Percentiles rank a stretch among this genome's conserved stretches.
Evolutionary conservation across 2,797 vertebrate species (phyloP).

Genomic region (Graptemys geographica): DNA sequence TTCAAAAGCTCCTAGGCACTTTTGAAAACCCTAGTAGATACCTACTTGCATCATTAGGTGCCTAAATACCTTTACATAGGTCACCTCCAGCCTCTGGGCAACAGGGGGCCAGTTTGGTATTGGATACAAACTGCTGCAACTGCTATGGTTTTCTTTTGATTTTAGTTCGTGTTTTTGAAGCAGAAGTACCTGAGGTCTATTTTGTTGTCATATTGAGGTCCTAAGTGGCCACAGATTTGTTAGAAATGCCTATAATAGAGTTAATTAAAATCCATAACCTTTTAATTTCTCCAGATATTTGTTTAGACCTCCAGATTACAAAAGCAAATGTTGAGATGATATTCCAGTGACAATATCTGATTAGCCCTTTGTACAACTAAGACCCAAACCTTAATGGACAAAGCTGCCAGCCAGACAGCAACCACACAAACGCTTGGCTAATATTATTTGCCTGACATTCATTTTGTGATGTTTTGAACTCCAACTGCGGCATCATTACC

Average conservation of each 20-base stretch:
- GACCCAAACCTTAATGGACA: not conserved
- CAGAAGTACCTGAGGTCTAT: not conserved
- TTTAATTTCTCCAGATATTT: not conserved
- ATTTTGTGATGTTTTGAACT: not conserved
- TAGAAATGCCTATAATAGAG: not conserved
- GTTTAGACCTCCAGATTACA: not conserved
- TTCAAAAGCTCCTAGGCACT: not conserved
- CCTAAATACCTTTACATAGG: not conserved
- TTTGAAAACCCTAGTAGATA: not conserved
- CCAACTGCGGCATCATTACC: conserved; percentile 69
- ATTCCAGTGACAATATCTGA: not conserved
- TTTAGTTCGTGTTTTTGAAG: not conserved
- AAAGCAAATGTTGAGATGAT: not conserved
- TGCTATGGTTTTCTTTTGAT: not conserved
- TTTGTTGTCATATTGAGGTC: not conserved
- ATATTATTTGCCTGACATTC: not conserved
- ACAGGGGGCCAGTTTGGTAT: not conserved
- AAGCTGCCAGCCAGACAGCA: not conserved
- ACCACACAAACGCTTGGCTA: not conserved
- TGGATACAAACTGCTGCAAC: not conserved
- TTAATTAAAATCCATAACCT: not conserved
- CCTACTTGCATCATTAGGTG: not conserved
- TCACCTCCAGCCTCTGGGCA: not conserved
- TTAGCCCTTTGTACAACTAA: not conserved
- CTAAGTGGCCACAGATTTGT: not conserved